Evolutionary conservation across 2,888 invertebrate genomes (phyloP).

Genomic region (Apomyelois bistriatella): DNA sequence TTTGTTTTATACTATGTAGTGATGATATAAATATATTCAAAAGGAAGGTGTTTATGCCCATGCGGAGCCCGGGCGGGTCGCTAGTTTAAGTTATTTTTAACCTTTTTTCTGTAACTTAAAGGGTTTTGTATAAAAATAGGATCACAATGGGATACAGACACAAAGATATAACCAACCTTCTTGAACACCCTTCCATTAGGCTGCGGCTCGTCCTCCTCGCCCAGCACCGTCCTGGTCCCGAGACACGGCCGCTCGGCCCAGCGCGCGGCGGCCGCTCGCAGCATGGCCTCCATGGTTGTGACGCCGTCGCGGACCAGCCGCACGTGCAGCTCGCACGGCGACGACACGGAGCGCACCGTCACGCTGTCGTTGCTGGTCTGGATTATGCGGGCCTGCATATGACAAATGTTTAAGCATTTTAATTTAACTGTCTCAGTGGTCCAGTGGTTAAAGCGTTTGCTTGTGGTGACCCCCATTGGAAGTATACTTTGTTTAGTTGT

Average conservation of each 20-base stretch:
- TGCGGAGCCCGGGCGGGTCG: too few relatives aligned
- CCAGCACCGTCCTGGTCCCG: constrained; percentile 93
- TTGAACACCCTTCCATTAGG: constrained; percentile 97
- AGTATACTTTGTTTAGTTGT: too few relatives aligned
- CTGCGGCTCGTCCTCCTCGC: constrained; percentile 96
- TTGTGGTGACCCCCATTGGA: too few relatives aligned
- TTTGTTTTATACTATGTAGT: too few relatives aligned
- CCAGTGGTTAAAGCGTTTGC: too few relatives aligned
- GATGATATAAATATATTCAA: too few relatives aligned
- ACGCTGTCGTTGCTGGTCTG: constrained; percentile 83
- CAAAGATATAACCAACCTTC: constrained; percentile 84
- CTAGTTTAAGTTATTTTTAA: too few relatives aligned
- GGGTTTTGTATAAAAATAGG: too few relatives aligned
- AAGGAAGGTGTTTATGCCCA: too few relatives aligned
- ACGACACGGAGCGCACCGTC: constrained; percentile 86
- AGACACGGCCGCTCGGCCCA: constrained; percentile 88
- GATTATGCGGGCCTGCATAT: constrained; percentile 84
- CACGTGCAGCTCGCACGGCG: constrained; percentile 85
- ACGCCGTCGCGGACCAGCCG: constrained; percentile 87
- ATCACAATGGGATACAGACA: too few relatives aligned
- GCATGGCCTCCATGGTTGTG: constrained; percentile 90
- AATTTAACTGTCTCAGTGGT: too few relatives aligned
- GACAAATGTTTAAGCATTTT: background rate
- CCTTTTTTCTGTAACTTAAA: too few relatives aligned
- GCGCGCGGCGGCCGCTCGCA: constrained; percentile 87